Evolutionary conservation across 2,797 vertebrate genomes (phyloP), one percentile per base, ranked within the genome.

Genomic region (Sylvia borin): DNA sequence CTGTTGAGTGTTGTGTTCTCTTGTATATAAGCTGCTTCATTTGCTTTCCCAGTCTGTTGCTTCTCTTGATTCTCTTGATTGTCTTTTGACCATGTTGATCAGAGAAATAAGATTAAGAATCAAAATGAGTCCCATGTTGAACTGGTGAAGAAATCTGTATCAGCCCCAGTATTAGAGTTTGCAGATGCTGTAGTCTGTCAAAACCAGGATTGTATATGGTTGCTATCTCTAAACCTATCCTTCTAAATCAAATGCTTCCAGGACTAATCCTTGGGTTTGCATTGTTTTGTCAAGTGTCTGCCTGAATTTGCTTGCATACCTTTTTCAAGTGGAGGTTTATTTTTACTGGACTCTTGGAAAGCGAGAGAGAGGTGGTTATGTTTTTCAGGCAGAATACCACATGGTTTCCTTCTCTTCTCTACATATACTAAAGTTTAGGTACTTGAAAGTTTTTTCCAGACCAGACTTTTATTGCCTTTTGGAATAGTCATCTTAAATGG

Each of bases 391-490:
- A 90, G 91, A 73, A 38, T 29, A 31, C 32, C 13, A 31, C 67
- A 65, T 90, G 78, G 74, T 86, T 94, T 94, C 60, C 66, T 16
- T 58, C 62, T 93, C 26, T 67, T 14, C 22, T 72, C 40, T 48
- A 36, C 77, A 78, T 75, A 67, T 82, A 55, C 62, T 89, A 3
- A 86, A 93, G 53, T 64, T 89, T 68, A 87, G 75, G 31, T 79
- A 38, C 54, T 90, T 95, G 65, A 47, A 86, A 90, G 53, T 6
- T 75, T 92, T 83, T 84, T 82, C 48, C 67, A 88, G 94, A 50
- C 76, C 86, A 78, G 72, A 43, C 40, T 74, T 93, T 85, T 93
- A 75, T 58, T 87, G 50, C 68, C 67, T 90, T 82, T 75, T 92
- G 90, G 85, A 92, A 43, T 25, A 73, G 61, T 78, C 71, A 48